Conservation (phyloP, 2,888 invertebrate species). For the Ashinkailepas kermadecensis region DNA sequence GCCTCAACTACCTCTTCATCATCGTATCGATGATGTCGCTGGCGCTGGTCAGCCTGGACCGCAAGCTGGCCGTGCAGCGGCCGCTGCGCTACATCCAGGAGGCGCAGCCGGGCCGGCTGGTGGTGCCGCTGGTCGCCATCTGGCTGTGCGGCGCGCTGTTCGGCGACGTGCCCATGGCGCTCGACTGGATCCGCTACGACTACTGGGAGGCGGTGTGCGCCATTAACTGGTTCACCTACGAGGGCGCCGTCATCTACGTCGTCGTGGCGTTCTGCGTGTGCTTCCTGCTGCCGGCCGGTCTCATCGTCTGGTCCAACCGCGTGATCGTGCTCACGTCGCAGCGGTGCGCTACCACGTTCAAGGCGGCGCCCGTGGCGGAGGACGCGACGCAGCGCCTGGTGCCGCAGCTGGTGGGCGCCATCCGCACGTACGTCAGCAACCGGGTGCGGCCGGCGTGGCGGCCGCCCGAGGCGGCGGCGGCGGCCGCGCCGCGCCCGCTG, state of each 20-base stretch:
- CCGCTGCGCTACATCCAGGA: conserved; percentile 20
- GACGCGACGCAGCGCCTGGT: neutral
- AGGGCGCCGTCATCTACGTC: conserved; percentile 15
- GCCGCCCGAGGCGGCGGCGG: neutral
- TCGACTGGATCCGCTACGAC: conserved; percentile 25
- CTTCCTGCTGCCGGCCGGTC: conserved; percentile 23
- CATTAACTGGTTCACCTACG: conserved; percentile 26
- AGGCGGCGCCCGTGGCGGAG: neutral
- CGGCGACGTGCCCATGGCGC: conserved; percentile 15
- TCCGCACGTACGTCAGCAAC: neutral
- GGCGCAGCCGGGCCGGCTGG: neutral
- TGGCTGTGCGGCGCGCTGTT: neutral
- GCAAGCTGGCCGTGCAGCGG: conserved; percentile 20
- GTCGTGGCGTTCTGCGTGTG: conserved; percentile 25
- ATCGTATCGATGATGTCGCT: conserved; percentile 26
- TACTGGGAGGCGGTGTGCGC: conserved; percentile 28
- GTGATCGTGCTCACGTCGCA: conserved; percentile 6
- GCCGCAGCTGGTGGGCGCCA: neutral
- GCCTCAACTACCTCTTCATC: conserved; percentile 26
- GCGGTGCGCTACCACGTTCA: neutral
- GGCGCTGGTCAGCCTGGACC: conserved; percentile 26
- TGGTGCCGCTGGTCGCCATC: conserved; percentile 5
- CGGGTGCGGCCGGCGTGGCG: neutral
- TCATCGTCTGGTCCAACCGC: conserved; percentile 25
- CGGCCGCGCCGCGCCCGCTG: neutral